Conservation (phyloP, 2,888 invertebrate species). For the Minunthozetes semirufus region DNA sequence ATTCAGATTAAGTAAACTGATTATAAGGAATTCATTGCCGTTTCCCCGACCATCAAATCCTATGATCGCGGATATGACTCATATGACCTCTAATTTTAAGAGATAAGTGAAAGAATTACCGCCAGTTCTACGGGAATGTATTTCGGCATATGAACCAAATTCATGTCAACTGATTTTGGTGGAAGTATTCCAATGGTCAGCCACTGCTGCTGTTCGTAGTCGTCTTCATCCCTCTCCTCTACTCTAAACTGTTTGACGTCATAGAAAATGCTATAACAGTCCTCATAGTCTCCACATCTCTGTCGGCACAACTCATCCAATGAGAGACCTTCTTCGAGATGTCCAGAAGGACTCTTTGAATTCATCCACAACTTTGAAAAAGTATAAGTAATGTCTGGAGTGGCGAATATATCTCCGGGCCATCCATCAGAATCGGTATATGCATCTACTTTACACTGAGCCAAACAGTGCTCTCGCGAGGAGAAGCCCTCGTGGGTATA, state of each 20-base stretch:
- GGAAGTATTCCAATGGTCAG: conserved; percentile 33
- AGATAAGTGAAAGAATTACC: neutral
- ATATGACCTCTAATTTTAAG: neutral
- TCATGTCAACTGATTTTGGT: conserved; percentile 29
- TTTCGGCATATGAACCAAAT: conserved; percentile 32
- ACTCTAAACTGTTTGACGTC: conserved; percentile 26
- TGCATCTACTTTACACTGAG: conserved; percentile 21
- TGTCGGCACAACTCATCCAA: conserved; percentile 19
- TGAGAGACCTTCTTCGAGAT: conserved; percentile 32
- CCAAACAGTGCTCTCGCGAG: conserved; percentile 26
- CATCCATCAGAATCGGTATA: conserved; percentile 27
- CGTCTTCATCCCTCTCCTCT: conserved; percentile 32
- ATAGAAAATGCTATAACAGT: conserved; percentile 32
- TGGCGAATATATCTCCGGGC: conserved; percentile 35
- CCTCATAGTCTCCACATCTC: conserved; percentile 33
- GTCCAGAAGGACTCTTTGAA: conserved; percentile 21
- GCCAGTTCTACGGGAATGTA: conserved; percentile 26
- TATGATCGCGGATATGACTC: neutral
- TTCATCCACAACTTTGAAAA: conserved; percentile 33
- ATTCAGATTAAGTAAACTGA: too few relatives aligned
- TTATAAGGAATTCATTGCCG: too few relatives aligned
- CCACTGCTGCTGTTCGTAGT: conserved; percentile 7
- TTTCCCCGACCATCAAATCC: too few relatives aligned
- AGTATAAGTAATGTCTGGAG: conserved; percentile 1
- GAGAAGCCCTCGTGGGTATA: conserved; percentile 28